Base-by-base conservation (phyloP, 2,888 invertebrate genomes). In the Koerneria pararmatus region DNA sequence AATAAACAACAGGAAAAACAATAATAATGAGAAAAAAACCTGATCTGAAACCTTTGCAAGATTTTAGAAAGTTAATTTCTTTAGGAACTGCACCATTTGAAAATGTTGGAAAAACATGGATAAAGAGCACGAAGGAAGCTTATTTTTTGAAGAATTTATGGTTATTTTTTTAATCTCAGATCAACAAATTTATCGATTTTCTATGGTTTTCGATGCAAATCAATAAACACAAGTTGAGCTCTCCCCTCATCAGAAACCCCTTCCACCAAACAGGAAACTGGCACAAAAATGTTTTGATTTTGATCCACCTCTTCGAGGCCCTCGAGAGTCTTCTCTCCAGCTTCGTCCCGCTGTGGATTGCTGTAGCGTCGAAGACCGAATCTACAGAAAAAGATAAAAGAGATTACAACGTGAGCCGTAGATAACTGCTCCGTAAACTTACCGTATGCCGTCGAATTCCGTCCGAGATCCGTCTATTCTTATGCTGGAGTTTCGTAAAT, bases 361-460 rank as follows among this genome's bases (percentile, higher is more conserved):
- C 53, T 46, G 53, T 62, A 62, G 37, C 62, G 34, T 24, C 62
- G 34, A 22, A 62, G n/a, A 34, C 62, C 62, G 19, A 62, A 62
- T 27, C 62, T 62, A 46, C 4, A 27, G 11, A 6, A 22, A 11
- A 48, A 60, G n/a, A 11, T n/a, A 41, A 41, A 15, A n/a, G 11
- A 11, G 11, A n/a, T 11, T 41, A n/a, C 11, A 41, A 41, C 51
- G 49, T 32, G 22, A 61, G 61, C 22, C 27, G n/a, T 35, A 24
- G 41, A 34, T 29, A 4, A 15, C n/a, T 15, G n/a, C 11, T 41
- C 11, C 11, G 46, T 41, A 11, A 41, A 41, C 46, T 53, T n/a
- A 59, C 68, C 51, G 51, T 19, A 48, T 32, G 34, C 69, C 69
- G 37, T 69, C 69, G 54, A 69, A 69, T 35, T 67, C 67, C 19